Conservation (phyloP, 2,888 invertebrate species). For the Oligia latruncula region DNA sequence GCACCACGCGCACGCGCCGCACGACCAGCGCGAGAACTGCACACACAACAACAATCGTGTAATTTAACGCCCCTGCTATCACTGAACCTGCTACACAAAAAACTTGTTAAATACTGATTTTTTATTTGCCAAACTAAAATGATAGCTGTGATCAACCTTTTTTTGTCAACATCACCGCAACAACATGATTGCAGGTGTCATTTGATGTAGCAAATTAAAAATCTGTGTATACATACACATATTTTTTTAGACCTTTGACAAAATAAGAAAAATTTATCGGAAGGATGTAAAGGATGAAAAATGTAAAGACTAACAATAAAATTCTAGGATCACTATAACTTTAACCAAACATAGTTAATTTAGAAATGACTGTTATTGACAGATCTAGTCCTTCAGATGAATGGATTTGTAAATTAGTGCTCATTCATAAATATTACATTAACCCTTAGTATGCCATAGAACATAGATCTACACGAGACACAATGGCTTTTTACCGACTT, state of each 20-base stretch:
- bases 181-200: no score
- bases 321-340: neutral
- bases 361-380: no score
- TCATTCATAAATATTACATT: neutral
- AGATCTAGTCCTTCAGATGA: neutral
- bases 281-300: neutral
- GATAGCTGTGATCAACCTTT: no score
- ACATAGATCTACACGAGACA: no score
- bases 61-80: neutral
- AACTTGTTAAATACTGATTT: no score
- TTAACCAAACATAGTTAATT: neutral
- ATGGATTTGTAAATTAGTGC: neutral
- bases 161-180: no score
- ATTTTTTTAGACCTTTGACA: neutral
- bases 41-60: neutral
- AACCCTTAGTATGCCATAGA: no score
- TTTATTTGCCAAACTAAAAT: no score
- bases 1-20: slow-evolving; percentile 84
- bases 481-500: no score
- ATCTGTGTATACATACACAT: no score
- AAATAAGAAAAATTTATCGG: neutral
- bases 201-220: no score
- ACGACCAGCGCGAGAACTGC: slow-evolving; percentile 84
- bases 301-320: neutral
- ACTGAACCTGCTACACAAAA: neutral